Evolutionary conservation across 2,797 vertebrate genomes (phyloP).

Genomic region (Cyprinella venusta): DNA sequence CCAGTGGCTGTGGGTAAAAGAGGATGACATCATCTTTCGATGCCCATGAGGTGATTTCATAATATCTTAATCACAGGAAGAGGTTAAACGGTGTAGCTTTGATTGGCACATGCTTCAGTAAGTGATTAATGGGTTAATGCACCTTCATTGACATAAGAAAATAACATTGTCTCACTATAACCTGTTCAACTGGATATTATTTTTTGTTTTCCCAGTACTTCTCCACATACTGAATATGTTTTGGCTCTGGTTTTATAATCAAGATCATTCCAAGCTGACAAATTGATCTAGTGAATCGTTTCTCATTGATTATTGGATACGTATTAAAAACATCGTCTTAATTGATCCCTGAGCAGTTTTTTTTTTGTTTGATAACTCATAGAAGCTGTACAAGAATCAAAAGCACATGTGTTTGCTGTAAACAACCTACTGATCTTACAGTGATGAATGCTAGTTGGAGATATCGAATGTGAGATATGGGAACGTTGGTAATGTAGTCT

Average conservation of each 20-base stretch:
- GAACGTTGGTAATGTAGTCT: slow-evolving; percentile 58
- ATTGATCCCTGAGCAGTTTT: neutral
- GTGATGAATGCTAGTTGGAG: slow-evolving; percentile 51
- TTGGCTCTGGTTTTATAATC: neutral
- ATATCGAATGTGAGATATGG: slow-evolving; percentile 53
- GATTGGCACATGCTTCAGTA: slow-evolving; percentile 15
- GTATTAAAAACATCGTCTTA: neutral
- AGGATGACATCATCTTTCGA: slow-evolving; percentile 64
- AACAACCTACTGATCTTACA: slow-evolving; percentile 64
- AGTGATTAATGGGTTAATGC: neutral
- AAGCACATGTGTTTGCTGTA: slow-evolving; percentile 49
- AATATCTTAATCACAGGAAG: slow-evolving; percentile 64
- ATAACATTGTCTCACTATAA: neutral
- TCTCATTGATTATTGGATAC: neutral
- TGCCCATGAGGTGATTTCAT: slow-evolving; percentile 69
- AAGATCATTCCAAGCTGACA: neutral
- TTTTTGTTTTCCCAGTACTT: neutral
- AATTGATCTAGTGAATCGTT: neutral
- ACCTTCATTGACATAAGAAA: neutral
- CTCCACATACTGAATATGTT: neutral
- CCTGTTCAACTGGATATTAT: neutral
- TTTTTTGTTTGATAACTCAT: neutral
- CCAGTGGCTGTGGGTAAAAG: slow-evolving; percentile 25
- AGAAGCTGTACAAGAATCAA: slow-evolving; percentile 57
- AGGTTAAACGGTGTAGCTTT: slow-evolving; percentile 1